phyloP scores from a whole-genome alignment of 2,797 vertebrate genomes.

The Enteromius thamalakanensis region DNA sequence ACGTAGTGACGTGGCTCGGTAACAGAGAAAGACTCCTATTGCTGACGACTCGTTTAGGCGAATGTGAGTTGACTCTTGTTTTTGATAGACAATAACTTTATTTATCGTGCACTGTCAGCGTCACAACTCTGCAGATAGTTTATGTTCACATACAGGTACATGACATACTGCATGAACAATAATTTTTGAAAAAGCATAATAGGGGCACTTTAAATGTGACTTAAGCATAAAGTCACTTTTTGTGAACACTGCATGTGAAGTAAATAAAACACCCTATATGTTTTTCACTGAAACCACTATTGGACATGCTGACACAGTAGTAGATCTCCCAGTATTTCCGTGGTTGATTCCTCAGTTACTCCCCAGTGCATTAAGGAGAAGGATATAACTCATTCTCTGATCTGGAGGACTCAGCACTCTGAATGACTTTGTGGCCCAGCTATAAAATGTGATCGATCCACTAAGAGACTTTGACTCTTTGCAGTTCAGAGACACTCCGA shows the following conservation, averaged over 20 bases:
- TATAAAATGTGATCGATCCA: constrained; percentile 38
- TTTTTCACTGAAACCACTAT: background rate
- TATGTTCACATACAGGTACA: too few relatives aligned
- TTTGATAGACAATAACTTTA: too few relatives aligned
- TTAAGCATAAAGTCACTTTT: constrained; percentile 4
- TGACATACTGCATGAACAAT: too few relatives aligned
- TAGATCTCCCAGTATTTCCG: background rate
- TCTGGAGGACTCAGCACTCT: constrained; percentile 27
- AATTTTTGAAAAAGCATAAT: too few relatives aligned
- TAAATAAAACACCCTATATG: background rate
- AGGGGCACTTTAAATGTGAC: background rate
- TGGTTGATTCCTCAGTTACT: constrained; percentile 25
- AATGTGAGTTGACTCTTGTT: too few relatives aligned
- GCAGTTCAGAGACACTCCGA: background rate
- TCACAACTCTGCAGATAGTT: too few relatives aligned
- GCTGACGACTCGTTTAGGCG: too few relatives aligned
- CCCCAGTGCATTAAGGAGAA: background rate
- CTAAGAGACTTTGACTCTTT: constrained; percentile 28
- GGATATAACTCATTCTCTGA: constrained; percentile 23
- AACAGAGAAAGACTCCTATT: too few relatives aligned
- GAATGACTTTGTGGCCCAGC: background rate
- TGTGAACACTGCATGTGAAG: background rate
- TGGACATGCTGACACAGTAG: background rate
- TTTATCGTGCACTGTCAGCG: too few relatives aligned
- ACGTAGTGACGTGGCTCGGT: too few relatives aligned